Conservation (phyloP, 2,797 vertebrate genomes). For the Choloepus didactylus region DNA sequence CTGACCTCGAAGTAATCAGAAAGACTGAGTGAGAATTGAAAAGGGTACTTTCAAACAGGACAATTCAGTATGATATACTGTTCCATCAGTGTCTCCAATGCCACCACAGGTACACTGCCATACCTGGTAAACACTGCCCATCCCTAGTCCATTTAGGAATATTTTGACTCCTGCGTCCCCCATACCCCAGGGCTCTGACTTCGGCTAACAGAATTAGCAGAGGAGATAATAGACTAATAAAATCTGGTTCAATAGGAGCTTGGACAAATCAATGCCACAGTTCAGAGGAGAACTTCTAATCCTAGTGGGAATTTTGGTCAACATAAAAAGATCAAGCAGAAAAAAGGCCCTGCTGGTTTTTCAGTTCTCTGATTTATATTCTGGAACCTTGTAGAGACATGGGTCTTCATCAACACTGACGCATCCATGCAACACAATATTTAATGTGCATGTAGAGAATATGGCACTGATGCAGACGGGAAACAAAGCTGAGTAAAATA, state of each 20-base stretch:
- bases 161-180: not conserved
- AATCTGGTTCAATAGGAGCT: not conserved
- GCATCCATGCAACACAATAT: not conserved
- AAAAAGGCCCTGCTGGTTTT: not conserved
- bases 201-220: not conserved
- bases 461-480: not conserved
- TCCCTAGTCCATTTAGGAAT: not conserved
- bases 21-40: not conserved
- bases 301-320: not conserved
- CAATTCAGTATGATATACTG: not conserved
- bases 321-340: not conserved
- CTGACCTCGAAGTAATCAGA: not conserved
- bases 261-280: not conserved
- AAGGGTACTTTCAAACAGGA: not conserved
- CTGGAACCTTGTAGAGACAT: not conserved
- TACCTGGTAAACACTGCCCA: not conserved
- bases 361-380: not conserved
- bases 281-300: not conserved
- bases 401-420: not conserved
- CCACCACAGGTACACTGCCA: not conserved
- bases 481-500: not conserved
- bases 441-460: not conserved
- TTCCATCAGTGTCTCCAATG: not conserved
- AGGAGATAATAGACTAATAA: not conserved
- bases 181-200: not conserved